phyloP scores from a whole-genome alignment of 1,140 invertebrate species.

The Parasteatoda tepidariorum region DNA sequence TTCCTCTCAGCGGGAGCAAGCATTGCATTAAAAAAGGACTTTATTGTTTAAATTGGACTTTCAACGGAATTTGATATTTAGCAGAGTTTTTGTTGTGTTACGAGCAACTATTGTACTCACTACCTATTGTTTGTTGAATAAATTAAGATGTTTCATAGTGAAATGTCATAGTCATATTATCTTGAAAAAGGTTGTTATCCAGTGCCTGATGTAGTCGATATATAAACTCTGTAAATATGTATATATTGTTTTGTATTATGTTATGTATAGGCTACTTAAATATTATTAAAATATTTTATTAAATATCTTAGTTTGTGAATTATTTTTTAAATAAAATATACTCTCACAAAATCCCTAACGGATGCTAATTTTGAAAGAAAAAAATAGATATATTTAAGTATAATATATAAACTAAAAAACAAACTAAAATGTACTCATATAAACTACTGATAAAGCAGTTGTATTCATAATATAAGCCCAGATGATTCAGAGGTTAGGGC shows the following conservation, averaged over 20 bases:
- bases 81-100: slow-evolving; percentile 11
- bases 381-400: too few species aligned
- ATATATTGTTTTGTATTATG: slow-evolving; percentile 55
- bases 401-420: too few species aligned
- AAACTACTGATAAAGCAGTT: too few species aligned
- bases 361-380: too few species aligned
- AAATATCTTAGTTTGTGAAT: neutral
- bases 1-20: slow-evolving; percentile 2
- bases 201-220: slow-evolving; percentile 30
- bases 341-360: neutral
- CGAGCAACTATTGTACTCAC: neutral
- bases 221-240: slow-evolving; percentile 54
- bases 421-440: too few species aligned
- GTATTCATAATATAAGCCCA: too few species aligned
- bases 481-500: too few species aligned
- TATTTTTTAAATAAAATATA: neutral
- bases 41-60: neutral
- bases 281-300: slow-evolving; percentile 58
- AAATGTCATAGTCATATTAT: slow-evolving; percentile 22
- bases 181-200: neutral
- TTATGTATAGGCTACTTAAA: slow-evolving; percentile 40
- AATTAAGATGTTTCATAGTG: neutral
- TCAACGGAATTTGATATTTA: slow-evolving; percentile 35
- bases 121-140: neutral
- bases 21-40: neutral